These are phyloP conservation scores for Podarcis muralis DNA, from an alignment of 2,113 vertebrate species.

Conservation along the genomic window DNA sequence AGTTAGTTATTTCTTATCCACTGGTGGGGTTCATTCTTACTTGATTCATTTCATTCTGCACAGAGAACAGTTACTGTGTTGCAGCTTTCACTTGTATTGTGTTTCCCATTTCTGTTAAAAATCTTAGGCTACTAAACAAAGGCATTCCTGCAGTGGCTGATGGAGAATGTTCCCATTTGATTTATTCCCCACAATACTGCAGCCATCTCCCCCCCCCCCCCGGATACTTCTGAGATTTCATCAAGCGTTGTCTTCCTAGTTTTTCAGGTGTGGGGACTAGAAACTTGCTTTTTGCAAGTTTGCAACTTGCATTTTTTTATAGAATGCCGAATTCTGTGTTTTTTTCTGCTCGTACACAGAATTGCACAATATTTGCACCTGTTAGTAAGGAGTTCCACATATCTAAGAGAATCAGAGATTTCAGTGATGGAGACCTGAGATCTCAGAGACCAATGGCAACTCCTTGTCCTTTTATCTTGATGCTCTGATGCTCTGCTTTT, in stretches of 20 bases:
- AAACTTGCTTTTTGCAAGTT: background rate
- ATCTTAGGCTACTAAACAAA: background rate
- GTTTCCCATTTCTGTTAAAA: background rate
- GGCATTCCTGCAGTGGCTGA: background rate
- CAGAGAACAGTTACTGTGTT: background rate
- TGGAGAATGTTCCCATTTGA: background rate
- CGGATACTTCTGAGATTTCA: background rate
- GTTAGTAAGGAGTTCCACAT: background rate
- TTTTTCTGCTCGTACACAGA: background rate
- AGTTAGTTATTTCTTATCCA: background rate
- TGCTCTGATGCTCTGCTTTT: background rate
- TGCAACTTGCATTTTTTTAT: background rate
- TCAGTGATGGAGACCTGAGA: background rate
- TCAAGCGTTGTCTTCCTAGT: background rate
- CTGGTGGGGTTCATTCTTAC: background rate
- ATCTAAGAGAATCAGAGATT: background rate
- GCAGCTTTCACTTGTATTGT: background rate
- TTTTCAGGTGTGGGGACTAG: background rate
- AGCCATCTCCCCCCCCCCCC: background rate
- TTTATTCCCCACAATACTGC: background rate
- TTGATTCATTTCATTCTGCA: conserved; percentile 2
- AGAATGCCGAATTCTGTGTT: background rate
- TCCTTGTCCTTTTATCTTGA: background rate
- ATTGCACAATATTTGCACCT: background rate
- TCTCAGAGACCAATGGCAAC: background rate